phyloP scores from a whole-genome alignment of 1,140 invertebrate genomes.

The Vanessa tameamea region DNA sequence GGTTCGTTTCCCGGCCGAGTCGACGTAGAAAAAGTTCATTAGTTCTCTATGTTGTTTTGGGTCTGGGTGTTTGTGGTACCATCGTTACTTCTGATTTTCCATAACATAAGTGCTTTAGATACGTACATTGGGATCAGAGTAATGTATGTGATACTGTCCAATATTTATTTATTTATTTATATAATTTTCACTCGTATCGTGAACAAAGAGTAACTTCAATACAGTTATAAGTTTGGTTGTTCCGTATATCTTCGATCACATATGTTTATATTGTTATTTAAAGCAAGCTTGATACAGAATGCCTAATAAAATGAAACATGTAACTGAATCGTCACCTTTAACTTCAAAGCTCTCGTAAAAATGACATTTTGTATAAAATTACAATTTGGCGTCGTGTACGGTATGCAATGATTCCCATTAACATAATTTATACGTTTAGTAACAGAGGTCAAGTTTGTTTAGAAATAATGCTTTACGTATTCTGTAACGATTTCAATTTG shows the following conservation, averaged over 20 bases:
- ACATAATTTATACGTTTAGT: constrained; percentile 28
- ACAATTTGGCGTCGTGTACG: constrained; percentile 25
- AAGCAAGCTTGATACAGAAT: constrained; percentile 3
- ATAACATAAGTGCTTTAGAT: too few species aligned
- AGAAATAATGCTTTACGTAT: constrained; percentile 8
- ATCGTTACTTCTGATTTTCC: too few species aligned
- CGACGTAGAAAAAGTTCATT: too few species aligned
- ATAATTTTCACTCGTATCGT: too few species aligned
- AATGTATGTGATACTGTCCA: too few species aligned
- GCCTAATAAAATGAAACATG: constrained; percentile 26
- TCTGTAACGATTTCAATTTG: not conserved
- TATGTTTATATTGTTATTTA: not conserved
- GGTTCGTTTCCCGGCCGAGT: too few species aligned
- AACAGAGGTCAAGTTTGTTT: constrained; percentile 4
- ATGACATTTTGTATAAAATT: constrained; percentile 31
- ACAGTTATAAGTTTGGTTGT: too few species aligned
- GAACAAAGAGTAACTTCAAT: not conserved
- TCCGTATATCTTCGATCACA: not conserved
- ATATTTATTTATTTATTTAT: too few species aligned
- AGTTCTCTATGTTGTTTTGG: too few species aligned
- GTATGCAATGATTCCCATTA: constrained; percentile 19
- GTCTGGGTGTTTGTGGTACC: too few species aligned
- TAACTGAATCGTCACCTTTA: constrained; percentile 19
- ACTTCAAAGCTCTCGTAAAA: constrained; percentile 19
- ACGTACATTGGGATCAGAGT: too few species aligned